Evolutionary conservation across 2,888 invertebrate genomes (phyloP), one percentile per base, ranked within the genome.

Genomic region (Caenorhabditis sulstoni): DNA sequence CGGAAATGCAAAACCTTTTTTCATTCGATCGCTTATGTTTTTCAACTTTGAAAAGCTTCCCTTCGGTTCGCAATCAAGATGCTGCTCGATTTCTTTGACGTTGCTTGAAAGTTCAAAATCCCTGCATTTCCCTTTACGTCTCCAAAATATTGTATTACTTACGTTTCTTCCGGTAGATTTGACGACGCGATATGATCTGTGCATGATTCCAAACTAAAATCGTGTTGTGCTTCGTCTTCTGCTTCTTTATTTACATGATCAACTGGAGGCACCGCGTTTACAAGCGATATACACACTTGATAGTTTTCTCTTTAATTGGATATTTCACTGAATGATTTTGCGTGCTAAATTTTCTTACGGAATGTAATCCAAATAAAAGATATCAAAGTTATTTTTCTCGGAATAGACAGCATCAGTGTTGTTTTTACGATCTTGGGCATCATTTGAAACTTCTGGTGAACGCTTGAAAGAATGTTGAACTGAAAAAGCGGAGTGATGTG

Each of bases 41-140:
- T 68, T 73, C 14, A 79, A n/a, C 44, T 79, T 79, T 0, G 67
- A 37, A 20, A 79, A 52, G 3, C 57, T 14, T 50, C 78, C 68
- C 59, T 64, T 41, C 0, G 7, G 3, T 23, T 59, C 65, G 37
- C 37, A 8, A 37, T 37, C 37, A 8, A 37, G 37, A 35, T 14
- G 16, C 23, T 39, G 35, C n/a, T 29, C 12, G n/a, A 39, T 14
- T 62, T 62, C 37, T 23, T 37, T 11, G 37, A 37, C 5, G 23
- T n/a, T n/a, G n/a, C n/a, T n/a, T n/a, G n/a, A n/a, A n/a, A n/a
- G n/a, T n/a, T n/a, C n/a, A n/a, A n/a, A n/a, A n/a, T n/a, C n/a
- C n/a, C n/a, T n/a, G n/a, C n/a, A n/a, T n/a, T n/a, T n/a, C n/a
- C n/a, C n/a, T n/a, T n/a, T n/a, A n/a, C n/a, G n/a, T n/a, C n/a